Conservation (phyloP, 2,888 invertebrate genomes). For the Horisme vitalbata region DNA sequence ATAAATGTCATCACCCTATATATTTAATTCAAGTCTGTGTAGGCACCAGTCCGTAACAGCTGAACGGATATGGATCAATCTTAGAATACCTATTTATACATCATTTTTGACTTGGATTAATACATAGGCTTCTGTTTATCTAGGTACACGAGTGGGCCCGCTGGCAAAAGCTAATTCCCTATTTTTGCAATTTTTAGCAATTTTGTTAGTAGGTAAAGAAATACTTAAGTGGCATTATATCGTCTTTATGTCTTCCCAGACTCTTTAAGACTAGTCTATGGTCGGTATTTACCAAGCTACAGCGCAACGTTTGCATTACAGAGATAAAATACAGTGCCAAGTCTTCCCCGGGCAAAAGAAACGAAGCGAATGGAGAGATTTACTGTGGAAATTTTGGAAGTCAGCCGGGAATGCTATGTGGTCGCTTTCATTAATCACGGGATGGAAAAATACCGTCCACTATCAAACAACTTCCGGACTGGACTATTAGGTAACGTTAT, state of each 20-base stretch:
- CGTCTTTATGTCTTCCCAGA: slow-evolving; percentile 30
- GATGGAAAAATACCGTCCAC: slow-evolving; percentile 65
- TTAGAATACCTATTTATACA: too few species aligned
- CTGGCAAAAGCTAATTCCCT: too few species aligned
- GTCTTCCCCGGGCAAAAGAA: slow-evolving; percentile 75
- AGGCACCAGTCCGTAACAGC: too few species aligned
- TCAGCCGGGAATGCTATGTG: slow-evolving; percentile 74
- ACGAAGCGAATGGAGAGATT: slow-evolving; percentile 74
- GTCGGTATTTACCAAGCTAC: slow-evolving; percentile 67
- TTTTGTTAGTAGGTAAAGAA: too few species aligned
- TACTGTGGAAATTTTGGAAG: slow-evolving; percentile 80
- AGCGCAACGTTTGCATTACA: slow-evolving; percentile 73
- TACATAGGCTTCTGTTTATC: too few species aligned
- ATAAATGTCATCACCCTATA: too few species aligned
- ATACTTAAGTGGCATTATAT: slow-evolving; percentile 12
- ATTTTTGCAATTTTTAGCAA: too few species aligned
- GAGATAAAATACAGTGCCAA: slow-evolving; percentile 80
- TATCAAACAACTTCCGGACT: slow-evolving; percentile 25
- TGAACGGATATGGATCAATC: too few species aligned
- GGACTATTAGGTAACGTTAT: slow-evolving; percentile 32
- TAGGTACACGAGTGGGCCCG: too few species aligned
- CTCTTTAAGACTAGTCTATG: slow-evolving; percentile 45
- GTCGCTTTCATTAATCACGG: slow-evolving; percentile 73
- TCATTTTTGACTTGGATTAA: neutral
- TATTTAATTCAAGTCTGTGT: too few species aligned